phyloP scores from a whole-genome alignment of 1,140 invertebrate genomes.

The Psilanteris sp. region DNA sequence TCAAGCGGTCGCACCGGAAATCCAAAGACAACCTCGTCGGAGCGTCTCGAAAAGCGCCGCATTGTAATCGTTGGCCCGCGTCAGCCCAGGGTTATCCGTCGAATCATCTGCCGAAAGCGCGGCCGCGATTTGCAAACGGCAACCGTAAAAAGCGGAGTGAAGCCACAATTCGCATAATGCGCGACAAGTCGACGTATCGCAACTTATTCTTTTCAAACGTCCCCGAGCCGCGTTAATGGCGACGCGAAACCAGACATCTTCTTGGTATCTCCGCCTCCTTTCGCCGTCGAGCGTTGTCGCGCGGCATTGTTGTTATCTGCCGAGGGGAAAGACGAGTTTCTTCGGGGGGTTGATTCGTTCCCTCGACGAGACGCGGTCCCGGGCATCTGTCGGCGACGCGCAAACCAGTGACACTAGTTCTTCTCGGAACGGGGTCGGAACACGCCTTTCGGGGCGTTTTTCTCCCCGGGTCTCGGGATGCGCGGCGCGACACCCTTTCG shows the following conservation, averaged over 20 bases:
- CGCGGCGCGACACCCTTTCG: slow-evolving; percentile 35
- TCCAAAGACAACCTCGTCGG: too few relatives aligned
- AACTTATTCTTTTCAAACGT: slow-evolving; percentile 27
- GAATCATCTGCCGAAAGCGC: too few relatives aligned
- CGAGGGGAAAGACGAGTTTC: slow-evolving; percentile 23
- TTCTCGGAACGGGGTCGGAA: slow-evolving; percentile 26
- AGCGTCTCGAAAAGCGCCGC: too few relatives aligned
- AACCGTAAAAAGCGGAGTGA: slow-evolving; percentile 5
- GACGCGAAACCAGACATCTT: slow-evolving; percentile 40
- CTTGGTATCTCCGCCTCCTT: slow-evolving; percentile 14
- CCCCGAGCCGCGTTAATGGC: slow-evolving; percentile 30
- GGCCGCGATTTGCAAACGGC: slow-evolving; percentile 14
- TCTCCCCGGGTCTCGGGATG: slow-evolving; percentile 18
- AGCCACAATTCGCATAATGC: slow-evolving; percentile 29
- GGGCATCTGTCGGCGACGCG: slow-evolving; percentile 56
- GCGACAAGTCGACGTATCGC: slow-evolving; percentile 10
- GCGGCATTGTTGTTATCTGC: too few relatives aligned
- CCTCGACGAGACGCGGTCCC: slow-evolving; percentile 7
- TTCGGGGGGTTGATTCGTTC: slow-evolving; percentile 39
- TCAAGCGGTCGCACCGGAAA: too few relatives aligned
- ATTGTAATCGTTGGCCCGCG: too few relatives aligned
- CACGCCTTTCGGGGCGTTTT: slow-evolving; percentile 51
- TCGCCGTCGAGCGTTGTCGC: too few relatives aligned
- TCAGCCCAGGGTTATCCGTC: too few relatives aligned
- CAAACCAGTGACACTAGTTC: slow-evolving; percentile 58